Base-by-base conservation (phyloP, 1,140 invertebrate genomes). In the Dermatophagoides farinae region DNA sequence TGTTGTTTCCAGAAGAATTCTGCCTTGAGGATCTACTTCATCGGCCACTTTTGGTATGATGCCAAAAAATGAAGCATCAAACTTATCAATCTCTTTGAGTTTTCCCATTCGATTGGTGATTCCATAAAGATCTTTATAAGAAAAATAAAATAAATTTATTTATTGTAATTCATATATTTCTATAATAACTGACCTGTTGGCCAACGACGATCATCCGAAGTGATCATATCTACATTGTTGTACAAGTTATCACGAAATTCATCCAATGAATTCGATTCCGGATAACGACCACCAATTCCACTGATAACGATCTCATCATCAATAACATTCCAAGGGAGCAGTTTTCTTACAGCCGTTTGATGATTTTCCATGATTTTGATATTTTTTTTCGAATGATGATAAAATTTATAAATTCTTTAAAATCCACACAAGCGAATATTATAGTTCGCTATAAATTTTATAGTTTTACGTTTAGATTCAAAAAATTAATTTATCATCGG, bases 241-340 rank as follows among this genome's bases (percentile, higher is more conserved):
- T 88, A 84, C 39, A 97, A 77, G 67, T 90, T 79, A 63, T 87
- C 75, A 64, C 82, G 82, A 70, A 96, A 95, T 72, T 95, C 88
- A 65, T 88, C 83, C 62, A 95, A 82, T 68, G 79, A 83, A 58
- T 82, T 77, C 41, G 84, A 88, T 70, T 93, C 85, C 0, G 91
- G 90, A 61, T 92, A 77, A 65, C 88, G 82, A 57, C 88, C 88
- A 46, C 88, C 89, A 66, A 95, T 79, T 40, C 91, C 91, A 57
- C 81, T 80, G 63, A 95, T 84, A 50, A 90, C 87, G 61, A 95
- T 78, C 51, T 90, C 86, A 58, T 87, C 83, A 12, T 57, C 23
- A 12, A 57, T 57, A 25, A 57, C 47, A 16, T 12, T 57, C 25
- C 31, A 23, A 2, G 54, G 54, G 47, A 57, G 23, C 11, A 57